phyloP scores from a whole-genome alignment of 2,113 vertebrate genomes.

The Hippolais icterina region DNA sequence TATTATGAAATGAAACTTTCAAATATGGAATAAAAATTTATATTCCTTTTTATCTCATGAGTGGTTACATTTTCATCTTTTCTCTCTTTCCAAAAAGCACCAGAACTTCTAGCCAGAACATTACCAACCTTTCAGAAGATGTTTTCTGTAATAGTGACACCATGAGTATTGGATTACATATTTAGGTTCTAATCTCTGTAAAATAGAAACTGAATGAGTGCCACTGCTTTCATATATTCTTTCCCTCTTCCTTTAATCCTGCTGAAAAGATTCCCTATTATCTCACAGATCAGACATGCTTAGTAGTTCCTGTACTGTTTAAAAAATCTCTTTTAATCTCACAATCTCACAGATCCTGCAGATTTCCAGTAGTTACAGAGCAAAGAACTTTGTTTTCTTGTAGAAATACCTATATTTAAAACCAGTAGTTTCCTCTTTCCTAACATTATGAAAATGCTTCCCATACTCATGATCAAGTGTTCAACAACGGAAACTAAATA shows the following conservation, averaged over 20 bases:
- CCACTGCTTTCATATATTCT: not conserved
- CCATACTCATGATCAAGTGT: not conserved
- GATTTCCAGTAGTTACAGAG: not conserved
- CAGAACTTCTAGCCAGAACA: not conserved
- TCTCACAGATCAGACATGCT: not conserved
- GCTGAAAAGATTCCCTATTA: not conserved
- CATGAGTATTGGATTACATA: not conserved
- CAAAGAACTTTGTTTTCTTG: not conserved
- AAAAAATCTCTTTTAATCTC: not conserved
- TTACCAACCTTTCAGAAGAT: not conserved
- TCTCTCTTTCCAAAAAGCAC: not conserved
- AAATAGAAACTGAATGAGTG: not conserved
- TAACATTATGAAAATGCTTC: not conserved
- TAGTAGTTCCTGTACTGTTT: not conserved
- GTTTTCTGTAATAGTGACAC: not conserved
- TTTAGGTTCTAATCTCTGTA: not conserved
- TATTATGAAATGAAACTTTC: not conserved
- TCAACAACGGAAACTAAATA: not conserved
- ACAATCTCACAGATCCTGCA: not conserved
- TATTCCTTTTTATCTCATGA: not conserved
- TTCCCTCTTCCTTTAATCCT: not conserved
- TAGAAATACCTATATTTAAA: not conserved
- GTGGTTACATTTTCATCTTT: not conserved
- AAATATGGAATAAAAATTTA: not conserved
- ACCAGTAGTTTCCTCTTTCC: not conserved